phyloP scores from a whole-genome alignment of 2,113 vertebrate genomes.

The Passer montanus region DNA sequence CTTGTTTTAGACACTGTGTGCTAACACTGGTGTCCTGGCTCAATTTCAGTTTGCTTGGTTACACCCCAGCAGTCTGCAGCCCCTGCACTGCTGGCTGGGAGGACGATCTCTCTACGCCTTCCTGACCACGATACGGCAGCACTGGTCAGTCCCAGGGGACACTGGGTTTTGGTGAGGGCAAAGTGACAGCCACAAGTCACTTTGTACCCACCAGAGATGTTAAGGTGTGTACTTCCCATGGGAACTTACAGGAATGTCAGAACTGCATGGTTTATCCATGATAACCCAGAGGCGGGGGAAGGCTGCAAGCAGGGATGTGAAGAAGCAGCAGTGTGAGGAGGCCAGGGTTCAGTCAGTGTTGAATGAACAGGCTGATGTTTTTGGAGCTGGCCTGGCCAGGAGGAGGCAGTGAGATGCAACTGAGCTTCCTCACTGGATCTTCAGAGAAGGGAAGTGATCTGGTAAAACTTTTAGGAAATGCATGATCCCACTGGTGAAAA shows the following conservation, averaged over 20 bases:
- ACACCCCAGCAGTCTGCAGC: neutral
- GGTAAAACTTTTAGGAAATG: neutral
- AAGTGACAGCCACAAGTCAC: accelerated
- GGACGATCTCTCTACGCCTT: accelerated
- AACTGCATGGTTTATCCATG: accelerated
- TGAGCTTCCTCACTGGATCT: neutral
- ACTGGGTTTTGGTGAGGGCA: neutral
- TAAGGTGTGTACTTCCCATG: neutral
- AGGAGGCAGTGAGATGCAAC: neutral
- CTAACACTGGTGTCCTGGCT: neutral
- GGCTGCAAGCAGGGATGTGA: accelerated
- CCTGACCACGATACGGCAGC: neutral
- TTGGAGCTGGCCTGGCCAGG: neutral
- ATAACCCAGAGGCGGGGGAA: neutral
- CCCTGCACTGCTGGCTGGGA: accelerated
- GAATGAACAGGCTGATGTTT: neutral
- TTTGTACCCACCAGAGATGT: no score
- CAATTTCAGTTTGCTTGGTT: neutral
- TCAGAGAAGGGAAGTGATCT: neutral
- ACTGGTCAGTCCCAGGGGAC: accelerated
- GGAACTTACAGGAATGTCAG: neutral
- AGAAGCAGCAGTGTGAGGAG: neutral
- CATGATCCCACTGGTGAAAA: neutral
- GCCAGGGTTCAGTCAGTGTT: neutral
- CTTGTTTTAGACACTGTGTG: neutral